Evolutionary conservation across 2,797 vertebrate species (phyloP).

Genomic region (Hydrolagus colliei): DNA sequence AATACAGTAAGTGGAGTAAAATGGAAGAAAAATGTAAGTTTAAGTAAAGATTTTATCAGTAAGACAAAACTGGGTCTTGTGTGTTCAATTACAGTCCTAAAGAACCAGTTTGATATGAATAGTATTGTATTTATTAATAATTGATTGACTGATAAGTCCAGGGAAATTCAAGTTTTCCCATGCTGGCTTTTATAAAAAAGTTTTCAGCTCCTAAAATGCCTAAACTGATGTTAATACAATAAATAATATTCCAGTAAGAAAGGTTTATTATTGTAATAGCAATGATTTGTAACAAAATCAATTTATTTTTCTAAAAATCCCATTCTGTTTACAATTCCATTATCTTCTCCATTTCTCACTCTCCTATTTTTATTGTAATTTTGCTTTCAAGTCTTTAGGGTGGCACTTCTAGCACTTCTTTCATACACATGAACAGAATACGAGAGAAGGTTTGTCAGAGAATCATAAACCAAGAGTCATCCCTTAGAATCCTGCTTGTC

Average conservation of each 20-base stretch:
- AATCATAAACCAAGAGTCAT: too few relatives aligned
- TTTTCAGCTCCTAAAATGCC: background rate
- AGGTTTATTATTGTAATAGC: background rate
- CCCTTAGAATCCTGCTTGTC: too few relatives aligned
- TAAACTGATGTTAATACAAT: background rate
- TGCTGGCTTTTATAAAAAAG: background rate
- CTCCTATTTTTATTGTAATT: background rate
- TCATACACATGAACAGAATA: too few relatives aligned
- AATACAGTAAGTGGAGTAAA: background rate
- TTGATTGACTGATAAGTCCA: conserved; percentile 1
- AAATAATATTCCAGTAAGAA: background rate
- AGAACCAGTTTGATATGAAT: background rate
- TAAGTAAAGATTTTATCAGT: background rate
- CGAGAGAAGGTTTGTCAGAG: too few relatives aligned
- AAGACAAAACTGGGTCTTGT: background rate
- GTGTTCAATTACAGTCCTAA: background rate
- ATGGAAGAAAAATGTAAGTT: background rate
- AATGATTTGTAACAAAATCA: background rate
- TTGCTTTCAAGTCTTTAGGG: background rate
- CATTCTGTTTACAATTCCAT: background rate
- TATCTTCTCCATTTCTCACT: background rate
- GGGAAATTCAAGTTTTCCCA: background rate
- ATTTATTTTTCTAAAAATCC: background rate
- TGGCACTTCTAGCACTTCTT: too few relatives aligned
- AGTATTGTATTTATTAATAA: conserved; percentile 2